Percentiles rank a stretch among this genome's conserved stretches.
Conservation (phyloP, 2,113 vertebrate species). For the Phalacrocorax pelagicus region DNA sequence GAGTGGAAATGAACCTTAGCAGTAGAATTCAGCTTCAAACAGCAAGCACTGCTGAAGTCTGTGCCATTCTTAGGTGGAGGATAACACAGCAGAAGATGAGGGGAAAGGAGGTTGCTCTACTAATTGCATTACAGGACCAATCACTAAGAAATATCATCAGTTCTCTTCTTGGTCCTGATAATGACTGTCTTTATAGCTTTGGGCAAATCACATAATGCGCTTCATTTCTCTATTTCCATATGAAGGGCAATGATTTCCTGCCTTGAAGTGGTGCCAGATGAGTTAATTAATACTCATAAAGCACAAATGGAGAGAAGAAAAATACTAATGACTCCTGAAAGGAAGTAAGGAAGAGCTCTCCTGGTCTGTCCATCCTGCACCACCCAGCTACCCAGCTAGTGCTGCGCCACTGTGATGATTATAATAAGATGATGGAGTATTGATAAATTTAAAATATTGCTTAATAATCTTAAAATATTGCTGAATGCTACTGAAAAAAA, state of each 20-base stretch:
- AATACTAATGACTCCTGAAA: neutral
- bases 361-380: neutral
- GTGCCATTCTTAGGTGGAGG: neutral
- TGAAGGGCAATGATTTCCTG: neutral
- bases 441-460: neutral
- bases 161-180: neutral
- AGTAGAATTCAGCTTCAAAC: neutral
- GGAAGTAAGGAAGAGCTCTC: neutral
- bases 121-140: neutral
- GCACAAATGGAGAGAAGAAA: neutral
- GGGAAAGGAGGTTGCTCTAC: neutral
- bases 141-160: neutral
- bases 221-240: neutral
- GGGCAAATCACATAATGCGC: neutral
- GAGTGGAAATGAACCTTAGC: neutral
- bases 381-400: neutral
- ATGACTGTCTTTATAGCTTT: neutral
- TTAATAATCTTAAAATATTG: neutral
- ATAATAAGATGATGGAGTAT: neutral
- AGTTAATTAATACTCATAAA: conserved; percentile 13
- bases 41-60: neutral
- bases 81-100: neutral
- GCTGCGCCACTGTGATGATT: neutral
- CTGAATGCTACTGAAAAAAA: neutral
- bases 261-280: neutral